A percentile compares a stretch with the other conserved stretches of the same genome.
phyloP scores from a whole-genome alignment of 1,140 invertebrate species.

The Anadara kagoshimensis region DNA sequence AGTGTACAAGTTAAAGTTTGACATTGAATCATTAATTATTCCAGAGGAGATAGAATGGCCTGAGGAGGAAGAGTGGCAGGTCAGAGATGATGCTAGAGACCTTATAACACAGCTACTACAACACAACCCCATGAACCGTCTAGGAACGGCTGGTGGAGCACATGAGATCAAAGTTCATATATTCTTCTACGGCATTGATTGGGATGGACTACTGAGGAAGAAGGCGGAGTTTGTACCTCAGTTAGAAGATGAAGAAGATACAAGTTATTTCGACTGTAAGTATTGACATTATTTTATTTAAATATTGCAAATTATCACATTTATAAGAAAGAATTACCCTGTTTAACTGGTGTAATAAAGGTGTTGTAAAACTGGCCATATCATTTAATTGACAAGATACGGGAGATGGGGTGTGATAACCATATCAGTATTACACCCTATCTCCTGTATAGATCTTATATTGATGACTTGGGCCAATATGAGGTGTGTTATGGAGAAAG shows the following conservation, averaged over 20 bases:
- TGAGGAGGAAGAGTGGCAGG: conserved; percentile 70
- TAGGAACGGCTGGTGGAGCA: conserved; percentile 85
- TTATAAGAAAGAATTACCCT: too few relatives aligned
- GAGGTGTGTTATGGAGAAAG: too few relatives aligned
- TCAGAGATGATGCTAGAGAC: conserved; percentile 76
- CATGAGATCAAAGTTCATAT: conserved; percentile 97
- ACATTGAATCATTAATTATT: not conserved
- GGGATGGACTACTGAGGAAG: conserved; percentile 95
- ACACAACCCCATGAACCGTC: conserved; percentile 93
- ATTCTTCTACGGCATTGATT: conserved; percentile 95
- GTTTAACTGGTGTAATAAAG: too few relatives aligned
- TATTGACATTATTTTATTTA: conserved; percentile 22
- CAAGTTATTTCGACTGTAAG: conserved; percentile 97
- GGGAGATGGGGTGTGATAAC: too few relatives aligned
- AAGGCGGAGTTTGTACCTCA: conserved; percentile 99
- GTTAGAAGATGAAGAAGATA: conserved; percentile 97
- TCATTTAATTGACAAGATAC: too few relatives aligned
- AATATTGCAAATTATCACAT: too few relatives aligned
- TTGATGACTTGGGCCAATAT: too few relatives aligned
- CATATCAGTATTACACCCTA: too few relatives aligned
- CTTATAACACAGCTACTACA: conserved; percentile 93
- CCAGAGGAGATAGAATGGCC: conserved; percentile 73
- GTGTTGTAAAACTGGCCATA: too few relatives aligned
- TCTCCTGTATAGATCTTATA: too few relatives aligned
- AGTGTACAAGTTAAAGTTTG: too few relatives aligned